Evolutionary conservation across 2,888 invertebrate species (phyloP).

Genomic region (Cinara cedri): DNA sequence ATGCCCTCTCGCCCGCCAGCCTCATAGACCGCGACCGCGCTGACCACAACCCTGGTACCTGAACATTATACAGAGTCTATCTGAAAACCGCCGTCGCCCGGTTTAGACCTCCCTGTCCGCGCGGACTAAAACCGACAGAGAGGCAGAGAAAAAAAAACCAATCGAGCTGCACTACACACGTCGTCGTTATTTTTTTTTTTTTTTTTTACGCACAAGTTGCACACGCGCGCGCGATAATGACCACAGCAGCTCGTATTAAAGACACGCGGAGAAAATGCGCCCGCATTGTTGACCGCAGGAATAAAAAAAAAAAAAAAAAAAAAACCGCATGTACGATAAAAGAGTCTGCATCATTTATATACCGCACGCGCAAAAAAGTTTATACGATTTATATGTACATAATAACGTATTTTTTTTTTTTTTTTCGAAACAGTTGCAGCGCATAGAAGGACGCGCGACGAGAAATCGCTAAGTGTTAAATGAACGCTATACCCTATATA

Average conservation of each 20-base stretch:
- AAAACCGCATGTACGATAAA: too few species aligned
- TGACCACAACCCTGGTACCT: conserved; percentile 44
- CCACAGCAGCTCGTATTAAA: conserved; percentile 40
- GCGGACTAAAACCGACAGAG: background rate
- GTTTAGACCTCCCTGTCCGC: conserved; percentile 17
- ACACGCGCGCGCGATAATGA: conserved; percentile 33
- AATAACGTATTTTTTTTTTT: too few species aligned
- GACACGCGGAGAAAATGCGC: conserved; percentile 9
- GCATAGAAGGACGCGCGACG: too few species aligned
- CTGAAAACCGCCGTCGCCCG: background rate
- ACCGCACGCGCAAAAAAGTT: background rate
- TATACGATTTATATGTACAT: too few species aligned
- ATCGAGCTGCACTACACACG: conserved; percentile 4
- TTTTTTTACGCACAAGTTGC: background rate
- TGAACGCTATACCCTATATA: too few species aligned
- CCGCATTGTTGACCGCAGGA: conserved; percentile 21
- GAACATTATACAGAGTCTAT: too few species aligned
- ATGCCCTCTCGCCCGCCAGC: too few species aligned
- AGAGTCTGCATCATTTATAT: too few species aligned
- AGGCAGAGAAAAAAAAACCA: conserved; percentile 7
- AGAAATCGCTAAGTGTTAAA: too few species aligned
- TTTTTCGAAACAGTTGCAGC: background rate
- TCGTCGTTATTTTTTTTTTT: conserved; percentile 31
- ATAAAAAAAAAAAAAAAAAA: background rate
- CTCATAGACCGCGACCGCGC: too few species aligned